phyloP scores from a whole-genome alignment of 2,113 vertebrate genomes.

The Hippocampus zosterae region DNA sequence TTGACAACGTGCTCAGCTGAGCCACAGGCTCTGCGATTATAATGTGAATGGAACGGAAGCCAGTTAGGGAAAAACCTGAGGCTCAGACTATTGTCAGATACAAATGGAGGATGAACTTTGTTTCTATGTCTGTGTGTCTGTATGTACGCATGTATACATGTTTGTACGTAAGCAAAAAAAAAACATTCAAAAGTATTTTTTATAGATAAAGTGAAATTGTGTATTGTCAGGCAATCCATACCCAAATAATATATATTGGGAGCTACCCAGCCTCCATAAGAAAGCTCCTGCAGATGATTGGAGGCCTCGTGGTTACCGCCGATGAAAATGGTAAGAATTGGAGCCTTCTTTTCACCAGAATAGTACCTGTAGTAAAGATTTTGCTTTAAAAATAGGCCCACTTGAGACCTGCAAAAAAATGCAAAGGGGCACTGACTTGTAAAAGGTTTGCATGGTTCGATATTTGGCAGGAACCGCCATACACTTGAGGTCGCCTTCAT shows the following conservation, averaged over 20 bases:
- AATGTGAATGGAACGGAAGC: too few species aligned
- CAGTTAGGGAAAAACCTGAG: too few species aligned
- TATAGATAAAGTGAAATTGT: not conserved
- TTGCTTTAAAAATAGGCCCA: not conserved
- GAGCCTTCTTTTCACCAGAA: constrained; percentile 92
- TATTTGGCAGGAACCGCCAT: constrained; percentile 93
- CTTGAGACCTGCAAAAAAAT: not conserved
- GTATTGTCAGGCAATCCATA: constrained; percentile 48
- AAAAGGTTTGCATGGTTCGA: constrained; percentile 92
- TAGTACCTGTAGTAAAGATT: constrained; percentile 79
- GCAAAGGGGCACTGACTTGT: constrained; percentile 76
- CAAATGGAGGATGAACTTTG: not conserved
- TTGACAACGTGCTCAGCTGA: too few species aligned
- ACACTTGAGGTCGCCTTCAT: constrained; percentile 90
- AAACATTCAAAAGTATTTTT: not conserved
- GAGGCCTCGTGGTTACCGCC: constrained; percentile 97
- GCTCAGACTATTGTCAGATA: not conserved
- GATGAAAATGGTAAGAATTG: constrained; percentile 91
- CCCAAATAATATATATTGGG: constrained; percentile 97
- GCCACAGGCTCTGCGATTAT: too few species aligned
- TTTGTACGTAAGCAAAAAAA: too few species aligned
- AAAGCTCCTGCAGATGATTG: constrained; percentile 91
- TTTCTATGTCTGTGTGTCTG: too few species aligned
- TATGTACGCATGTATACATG: too few species aligned
- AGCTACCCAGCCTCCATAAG: constrained; percentile 96